phyloP scores from a whole-genome alignment of 2,797 vertebrate genomes.

The Labroides dimidiatus region DNA sequence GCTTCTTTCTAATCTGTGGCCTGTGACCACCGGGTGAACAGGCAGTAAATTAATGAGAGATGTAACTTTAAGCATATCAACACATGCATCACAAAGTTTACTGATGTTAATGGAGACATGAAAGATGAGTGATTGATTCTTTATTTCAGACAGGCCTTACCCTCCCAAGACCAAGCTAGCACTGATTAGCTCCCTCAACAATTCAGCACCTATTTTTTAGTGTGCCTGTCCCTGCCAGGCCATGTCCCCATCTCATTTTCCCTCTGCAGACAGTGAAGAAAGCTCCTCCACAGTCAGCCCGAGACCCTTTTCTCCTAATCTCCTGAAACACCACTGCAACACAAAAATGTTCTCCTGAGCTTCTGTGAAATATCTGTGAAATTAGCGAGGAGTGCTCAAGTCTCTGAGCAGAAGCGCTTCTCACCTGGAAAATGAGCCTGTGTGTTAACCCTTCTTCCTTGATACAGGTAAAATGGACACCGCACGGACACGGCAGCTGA shows the following conservation, averaged over 20 bases:
- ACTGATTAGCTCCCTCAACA: slow-evolving; percentile 40
- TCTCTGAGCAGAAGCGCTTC: slow-evolving; percentile 62
- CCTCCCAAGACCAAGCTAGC: neutral
- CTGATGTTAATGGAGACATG: slow-evolving; percentile 57
- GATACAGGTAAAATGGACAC: slow-evolving; percentile 70
- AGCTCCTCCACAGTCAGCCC: slow-evolving; percentile 32
- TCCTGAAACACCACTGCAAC: slow-evolving; percentile 68
- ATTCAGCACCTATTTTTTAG: slow-evolving; percentile 48
- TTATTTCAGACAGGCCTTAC: neutral
- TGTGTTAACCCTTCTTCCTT: slow-evolving; percentile 59
- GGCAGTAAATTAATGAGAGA: too few relatives aligned
- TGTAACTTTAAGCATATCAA: too few relatives aligned
- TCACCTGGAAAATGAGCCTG: slow-evolving; percentile 72
- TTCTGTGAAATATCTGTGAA: slow-evolving; percentile 79
- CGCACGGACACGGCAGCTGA: slow-evolving; percentile 60
- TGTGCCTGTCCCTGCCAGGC: slow-evolving; percentile 34
- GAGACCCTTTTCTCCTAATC: slow-evolving; percentile 61
- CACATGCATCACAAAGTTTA: too few relatives aligned
- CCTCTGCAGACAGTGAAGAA: slow-evolving; percentile 36
- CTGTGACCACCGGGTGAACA: too few relatives aligned
- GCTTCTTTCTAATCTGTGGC: too few relatives aligned
- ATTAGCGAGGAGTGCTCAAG: slow-evolving; percentile 67
- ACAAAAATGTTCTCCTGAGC: slow-evolving; percentile 70
- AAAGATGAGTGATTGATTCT: slow-evolving; percentile 30
- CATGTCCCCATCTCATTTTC: slow-evolving; percentile 47